phyloP scores from a whole-genome alignment of 2,797 vertebrate species.

The Syngnathus rostellatus region DNA sequence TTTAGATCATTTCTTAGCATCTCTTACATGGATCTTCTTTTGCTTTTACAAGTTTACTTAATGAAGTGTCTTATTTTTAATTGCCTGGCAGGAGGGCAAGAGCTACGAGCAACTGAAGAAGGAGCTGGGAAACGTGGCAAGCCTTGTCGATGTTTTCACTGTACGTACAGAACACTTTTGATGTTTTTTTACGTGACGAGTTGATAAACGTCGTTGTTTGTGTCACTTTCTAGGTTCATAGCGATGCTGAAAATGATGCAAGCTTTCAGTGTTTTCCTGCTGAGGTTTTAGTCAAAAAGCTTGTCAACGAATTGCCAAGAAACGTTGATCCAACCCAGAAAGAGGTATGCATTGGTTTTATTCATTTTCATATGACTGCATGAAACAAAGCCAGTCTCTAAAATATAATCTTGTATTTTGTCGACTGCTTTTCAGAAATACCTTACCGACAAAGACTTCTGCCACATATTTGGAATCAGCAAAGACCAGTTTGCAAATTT shows the following conservation, averaged over 20 bases:
- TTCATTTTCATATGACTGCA: not conserved
- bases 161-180: constrained; percentile 54
- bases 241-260: constrained; percentile 20
- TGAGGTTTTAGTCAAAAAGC: constrained; percentile 66
- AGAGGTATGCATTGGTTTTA: constrained; percentile 63
- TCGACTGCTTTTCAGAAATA: constrained; percentile 63
- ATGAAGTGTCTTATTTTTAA: constrained; percentile 5
- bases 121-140: constrained; percentile 69
- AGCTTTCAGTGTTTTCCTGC: constrained; percentile 54
- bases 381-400: not conserved
- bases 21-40: no score
- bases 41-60: not conserved
- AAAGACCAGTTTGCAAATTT: constrained; percentile 68
- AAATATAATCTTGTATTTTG: not conserved
- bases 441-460: constrained; percentile 78
- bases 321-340: constrained; percentile 73
- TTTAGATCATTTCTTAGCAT: no score
- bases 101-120: constrained; percentile 80
- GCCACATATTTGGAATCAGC: constrained; percentile 66
- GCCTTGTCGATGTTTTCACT: constrained; percentile 43
- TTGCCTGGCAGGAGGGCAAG: constrained; percentile 69
- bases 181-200: no score
- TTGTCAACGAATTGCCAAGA: constrained; percentile 68
- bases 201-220: not conserved
- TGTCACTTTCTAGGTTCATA: constrained; percentile 50